Conservation (phyloP, 1,140 invertebrate genomes). For the Hirudo medicinalis region DNA sequence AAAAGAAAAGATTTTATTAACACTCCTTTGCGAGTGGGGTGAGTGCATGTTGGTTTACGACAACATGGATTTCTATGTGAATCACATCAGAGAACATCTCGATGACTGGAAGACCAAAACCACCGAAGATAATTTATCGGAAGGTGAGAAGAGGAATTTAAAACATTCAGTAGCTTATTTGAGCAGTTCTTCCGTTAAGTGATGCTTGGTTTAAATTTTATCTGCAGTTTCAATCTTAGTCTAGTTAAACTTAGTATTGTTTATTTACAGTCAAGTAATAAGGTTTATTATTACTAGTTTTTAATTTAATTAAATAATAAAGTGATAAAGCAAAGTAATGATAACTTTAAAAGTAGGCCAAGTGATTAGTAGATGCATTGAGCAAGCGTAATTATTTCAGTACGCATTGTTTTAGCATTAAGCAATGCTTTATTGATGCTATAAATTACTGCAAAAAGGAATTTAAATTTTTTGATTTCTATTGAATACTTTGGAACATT, state of each 20-base stretch:
- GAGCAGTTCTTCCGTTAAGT: too few relatives aligned
- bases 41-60: constrained; percentile 20
- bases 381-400: too few relatives aligned
- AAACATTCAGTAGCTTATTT: not conserved
- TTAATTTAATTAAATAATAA: too few relatives aligned
- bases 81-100: constrained; percentile 28
- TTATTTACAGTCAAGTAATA: too few relatives aligned
- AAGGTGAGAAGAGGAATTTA: not conserved
- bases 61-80: constrained; percentile 26
- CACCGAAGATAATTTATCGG: constrained; percentile 4
- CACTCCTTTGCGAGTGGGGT: constrained; percentile 18
- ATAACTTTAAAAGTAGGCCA: too few relatives aligned
- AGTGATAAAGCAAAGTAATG: too few relatives aligned
- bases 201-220: too few relatives aligned
- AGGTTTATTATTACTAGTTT: too few relatives aligned
- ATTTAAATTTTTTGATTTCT: constrained; percentile 7
- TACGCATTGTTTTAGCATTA: not conserved
- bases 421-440: too few relatives aligned
- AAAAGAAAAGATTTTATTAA: constrained; percentile 5
- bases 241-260: too few relatives aligned
- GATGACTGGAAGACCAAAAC: not conserved
- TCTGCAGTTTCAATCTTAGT: too few relatives aligned
- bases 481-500: not conserved
- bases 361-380: too few relatives aligned
- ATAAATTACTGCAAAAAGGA: not conserved